Base-by-base conservation (phyloP, 2,797 vertebrate genomes). In the Acanthurus leucopareius region DNA sequence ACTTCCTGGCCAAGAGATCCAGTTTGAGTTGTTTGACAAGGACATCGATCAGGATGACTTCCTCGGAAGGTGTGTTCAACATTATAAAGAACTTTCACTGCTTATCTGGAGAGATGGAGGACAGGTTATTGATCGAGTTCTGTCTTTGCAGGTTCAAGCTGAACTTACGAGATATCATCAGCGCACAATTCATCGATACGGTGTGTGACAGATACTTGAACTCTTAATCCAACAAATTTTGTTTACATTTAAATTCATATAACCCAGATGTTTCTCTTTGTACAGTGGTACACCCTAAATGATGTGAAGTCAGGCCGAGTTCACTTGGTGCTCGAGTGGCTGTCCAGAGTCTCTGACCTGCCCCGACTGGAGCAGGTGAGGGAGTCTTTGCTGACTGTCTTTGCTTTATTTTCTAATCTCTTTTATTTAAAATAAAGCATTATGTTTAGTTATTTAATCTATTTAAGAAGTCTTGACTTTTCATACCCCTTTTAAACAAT, bases 41-140 rank as follows among this genome's bases (percentile, higher is more conserved):
- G 97, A 98, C 86, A 80, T 99, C 11, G 97, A 98, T 87, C 96
- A 97, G 87, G 97, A 99, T 14, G 97, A 99, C 80, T 98, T 97
- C 84, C 94, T 99, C 14, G 97, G 97, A 87, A 96, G 97, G 97
- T 98, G 82, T 64, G 83, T 4, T 6, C 10, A 5, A 71, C 17
- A 2, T 35, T 7, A 35, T 8, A 48, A 76, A 69, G 10, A 56
- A 10, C 1, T 51, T 7, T 19, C 7, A 3, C 57, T 63, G 14
- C n/a, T 19, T 70, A 25, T 80, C 17, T 67, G 51, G 3, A 7
- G 4, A 17, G 15, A 32, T 4, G 4, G 35, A 54, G 2, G 22
- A 11, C 32, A 8, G 51, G 52, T 3, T 40, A 48, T 48, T 80
- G n/a, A 82, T 6, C 35, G 19, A 74, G 1, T 75, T n/a, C 0